A percentile compares a stretch with the other conserved stretches of the same genome.
phyloP scores from a whole-genome alignment of 1,140 invertebrate species.

The Polypedilum pembai region DNA sequence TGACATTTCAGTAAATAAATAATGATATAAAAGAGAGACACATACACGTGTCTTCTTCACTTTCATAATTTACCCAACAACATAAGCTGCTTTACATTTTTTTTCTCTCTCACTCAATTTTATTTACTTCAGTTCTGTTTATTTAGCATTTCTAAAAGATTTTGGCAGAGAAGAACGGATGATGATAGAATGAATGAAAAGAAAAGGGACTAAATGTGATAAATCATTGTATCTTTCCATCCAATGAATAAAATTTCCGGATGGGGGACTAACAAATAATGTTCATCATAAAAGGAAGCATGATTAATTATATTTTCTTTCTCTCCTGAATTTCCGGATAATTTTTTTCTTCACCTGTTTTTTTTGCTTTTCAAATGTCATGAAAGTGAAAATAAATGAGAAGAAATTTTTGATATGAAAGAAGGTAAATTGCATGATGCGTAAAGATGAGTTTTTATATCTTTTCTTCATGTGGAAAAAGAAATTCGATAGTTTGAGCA shows the following conservation, averaged over 20 bases:
- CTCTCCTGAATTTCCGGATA: background rate
- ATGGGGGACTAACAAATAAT: too few species aligned
- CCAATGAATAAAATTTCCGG: too few species aligned
- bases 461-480: too few species aligned
- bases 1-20: background rate
- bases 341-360: background rate
- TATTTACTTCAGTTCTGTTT: too few species aligned
- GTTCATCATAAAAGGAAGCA: background rate
- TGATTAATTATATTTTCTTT: background rate
- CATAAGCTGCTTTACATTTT: background rate
- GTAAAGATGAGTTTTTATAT: too few species aligned
- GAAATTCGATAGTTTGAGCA: too few species aligned
- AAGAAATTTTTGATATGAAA: background rate
- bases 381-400: background rate
- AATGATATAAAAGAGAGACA: background rate
- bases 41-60: too few species aligned
- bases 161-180: background rate
- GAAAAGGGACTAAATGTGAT: conserved; percentile 23
- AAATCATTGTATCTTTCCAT: conserved; percentile 7
- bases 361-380: background rate
- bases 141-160: background rate
- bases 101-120: background rate
- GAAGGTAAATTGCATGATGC: background rate
- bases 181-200: background rate
- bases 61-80: too few species aligned